A percentile compares a stretch with the other conserved stretches of the same genome.
phyloP scores from a whole-genome alignment of 1,140 invertebrate species.

The Monochamus saltuarius region DNA sequence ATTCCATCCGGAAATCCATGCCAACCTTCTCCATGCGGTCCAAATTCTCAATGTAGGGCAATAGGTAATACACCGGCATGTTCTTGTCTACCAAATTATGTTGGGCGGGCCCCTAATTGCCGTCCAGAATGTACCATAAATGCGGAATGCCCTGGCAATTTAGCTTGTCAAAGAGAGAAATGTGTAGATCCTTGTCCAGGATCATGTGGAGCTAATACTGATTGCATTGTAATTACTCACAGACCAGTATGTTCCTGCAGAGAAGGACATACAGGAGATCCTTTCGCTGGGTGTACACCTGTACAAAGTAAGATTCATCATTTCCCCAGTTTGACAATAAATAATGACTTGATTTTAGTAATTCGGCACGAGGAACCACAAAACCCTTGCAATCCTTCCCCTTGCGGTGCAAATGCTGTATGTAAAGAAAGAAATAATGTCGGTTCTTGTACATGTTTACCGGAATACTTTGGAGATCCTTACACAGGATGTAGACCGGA shows the following conservation, averaged over 20 bases:
- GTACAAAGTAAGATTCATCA: conserved; percentile 51
- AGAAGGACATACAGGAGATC: conserved; percentile 62
- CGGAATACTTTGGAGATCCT: conserved; percentile 73
- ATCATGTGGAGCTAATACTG: conserved; percentile 61
- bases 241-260: conserved; percentile 62
- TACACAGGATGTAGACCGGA: conserved; percentile 72
- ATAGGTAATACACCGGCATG: conserved; percentile 61
- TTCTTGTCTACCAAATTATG: conserved; percentile 60
- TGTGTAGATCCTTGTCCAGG: conserved; percentile 64
- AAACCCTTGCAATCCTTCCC: conserved; percentile 70
- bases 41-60: conserved; percentile 63
- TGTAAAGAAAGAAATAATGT: conserved; percentile 76
- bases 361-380: conserved; percentile 40
- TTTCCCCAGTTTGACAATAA: neutral
- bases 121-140: conserved; percentile 67
- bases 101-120: conserved; percentile 63
- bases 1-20: conserved; percentile 58
- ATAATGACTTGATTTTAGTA: conserved; percentile 31
- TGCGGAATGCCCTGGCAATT: conserved; percentile 62
- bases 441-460: conserved; percentile 69
- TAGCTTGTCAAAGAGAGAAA: conserved; percentile 65
- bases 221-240: conserved; percentile 64
- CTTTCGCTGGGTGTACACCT: conserved; percentile 57
- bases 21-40: conserved; percentile 66
- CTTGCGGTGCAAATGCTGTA: conserved; percentile 77